phyloP scores from a whole-genome alignment of 2,888 invertebrate species.

The Teinopalpus imperialis region DNA sequence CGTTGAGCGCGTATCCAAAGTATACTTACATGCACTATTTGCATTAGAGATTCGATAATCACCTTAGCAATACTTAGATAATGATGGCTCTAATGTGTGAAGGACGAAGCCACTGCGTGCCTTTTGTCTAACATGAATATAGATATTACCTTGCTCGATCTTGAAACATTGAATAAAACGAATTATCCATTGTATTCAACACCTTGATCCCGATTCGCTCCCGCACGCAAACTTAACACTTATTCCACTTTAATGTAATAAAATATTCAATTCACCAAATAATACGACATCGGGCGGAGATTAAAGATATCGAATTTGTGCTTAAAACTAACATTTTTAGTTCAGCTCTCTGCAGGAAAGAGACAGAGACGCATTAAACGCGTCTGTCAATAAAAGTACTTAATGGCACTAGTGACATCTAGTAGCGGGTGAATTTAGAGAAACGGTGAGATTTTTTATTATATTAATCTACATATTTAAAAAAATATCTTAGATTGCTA shows the following conservation, averaged over 20 bases:
- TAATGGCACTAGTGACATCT: conserved; percentile 22
- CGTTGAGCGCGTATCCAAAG: conserved; percentile 40
- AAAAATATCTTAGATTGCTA: no score
- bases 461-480: no score
- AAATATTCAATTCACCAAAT: conserved; percentile 22
- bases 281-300: conserved; percentile 19
- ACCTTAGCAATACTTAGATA: conserved; percentile 74
- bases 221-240: conserved; percentile 25
- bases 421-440: conserved; percentile 10
- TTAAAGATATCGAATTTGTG: conserved; percentile 18
- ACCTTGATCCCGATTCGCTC: conserved; percentile 26
- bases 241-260: conserved; percentile 18
- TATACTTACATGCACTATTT: conserved; percentile 72
- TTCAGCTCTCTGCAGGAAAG: conserved; percentile 17
- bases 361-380: conserved; percentile 22
- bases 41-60: conserved; percentile 72
- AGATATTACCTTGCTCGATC: conserved; percentile 62
- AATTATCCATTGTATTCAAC: conserved; percentile 44
- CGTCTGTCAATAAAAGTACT: conserved; percentile 20
- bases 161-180: conserved; percentile 44
- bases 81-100: conserved; percentile 73
- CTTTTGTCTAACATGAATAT: conserved; percentile 72
- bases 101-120: conserved; percentile 66
- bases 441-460: no score
- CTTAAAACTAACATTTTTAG: conserved; percentile 17